phyloP scores from a whole-genome alignment of 2,113 vertebrate species.

The Gavia stellata region DNA sequence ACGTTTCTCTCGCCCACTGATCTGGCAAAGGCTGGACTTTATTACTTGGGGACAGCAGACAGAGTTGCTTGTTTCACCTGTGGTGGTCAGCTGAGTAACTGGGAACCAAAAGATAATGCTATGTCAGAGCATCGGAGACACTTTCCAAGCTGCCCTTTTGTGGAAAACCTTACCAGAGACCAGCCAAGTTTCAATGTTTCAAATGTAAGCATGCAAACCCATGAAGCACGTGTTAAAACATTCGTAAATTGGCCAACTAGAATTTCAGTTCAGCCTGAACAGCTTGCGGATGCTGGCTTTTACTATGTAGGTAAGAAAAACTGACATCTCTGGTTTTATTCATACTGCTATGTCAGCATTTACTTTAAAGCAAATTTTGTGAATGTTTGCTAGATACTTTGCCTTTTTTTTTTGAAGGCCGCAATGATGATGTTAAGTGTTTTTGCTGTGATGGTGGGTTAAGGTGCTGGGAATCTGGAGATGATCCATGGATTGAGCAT shows the following conservation, averaged over 20 bases:
- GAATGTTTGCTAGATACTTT: not conserved
- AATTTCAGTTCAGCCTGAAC: conserved; percentile 89
- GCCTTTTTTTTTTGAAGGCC: conserved; percentile 69
- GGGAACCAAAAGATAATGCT: conserved; percentile 95
- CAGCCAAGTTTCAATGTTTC: conserved; percentile 80
- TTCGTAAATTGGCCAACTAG: conserved; percentile 90
- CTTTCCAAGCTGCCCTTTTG: conserved; percentile 90
- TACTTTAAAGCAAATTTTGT: not conserved
- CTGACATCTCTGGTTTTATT: not conserved
- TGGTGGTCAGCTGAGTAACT: conserved; percentile 90
- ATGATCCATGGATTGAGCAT: conserved; percentile 96
- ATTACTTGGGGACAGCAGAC: conserved; percentile 88
- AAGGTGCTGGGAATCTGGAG: conserved; percentile 96
- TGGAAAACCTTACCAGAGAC: conserved; percentile 74
- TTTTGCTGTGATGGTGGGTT: conserved; percentile 97
- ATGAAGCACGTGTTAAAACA: conserved; percentile 84
- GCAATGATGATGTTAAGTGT: conserved; percentile 96
- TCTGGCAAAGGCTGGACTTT: conserved; percentile 93
- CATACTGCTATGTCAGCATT: not conserved
- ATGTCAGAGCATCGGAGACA: conserved; percentile 90
- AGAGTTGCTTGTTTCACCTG: conserved; percentile 93
- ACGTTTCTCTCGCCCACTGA: conserved; percentile 83
- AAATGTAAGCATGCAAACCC: conserved; percentile 91
- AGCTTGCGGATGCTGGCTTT: conserved; percentile 93
- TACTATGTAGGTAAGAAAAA: conserved; percentile 90